Base-by-base conservation (phyloP, 2,888 invertebrate species). In the Sphecodes monilicornis region DNA sequence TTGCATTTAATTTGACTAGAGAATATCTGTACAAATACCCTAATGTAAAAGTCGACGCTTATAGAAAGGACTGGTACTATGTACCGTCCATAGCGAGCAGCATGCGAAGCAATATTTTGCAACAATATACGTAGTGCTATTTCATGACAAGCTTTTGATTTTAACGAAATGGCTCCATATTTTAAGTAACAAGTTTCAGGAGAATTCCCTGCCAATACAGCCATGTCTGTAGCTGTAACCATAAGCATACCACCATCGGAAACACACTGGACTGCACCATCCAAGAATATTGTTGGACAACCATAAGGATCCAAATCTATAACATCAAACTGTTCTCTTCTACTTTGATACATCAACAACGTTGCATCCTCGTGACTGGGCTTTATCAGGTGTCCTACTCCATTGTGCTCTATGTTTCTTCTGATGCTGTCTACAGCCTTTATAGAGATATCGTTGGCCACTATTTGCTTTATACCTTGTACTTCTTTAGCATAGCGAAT, bases 261-360 rank as follows among this genome's bases (percentile, higher is more conserved):
- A 0, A 98, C 95, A 82, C 97, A 96, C 94, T 98, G 98, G 0
- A 99, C 97, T 0, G 98, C 98, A 0, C 97, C 96, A 93, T 99
- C 99, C 0, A 99, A 95, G 95, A 99, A 99, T 64, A 97, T 96
- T 1, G 98, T 97, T 0, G 99, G 99, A 91, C 98, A 98, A 2
- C 99, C 99, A 90, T 99, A 99, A 0, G 99, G 99, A 95, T 99
- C 99, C 80, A 99, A 95, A 95, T 99, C 99, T 76, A 99, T 97
- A 0, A 97, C 98, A 92, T 99, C 97, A 94, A 99, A 99, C 60
- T 97, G 96, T 36, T 96, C 95, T 32, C 95, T 95, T 75, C 97
- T 96, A 91, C 97, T 97, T 90, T 97, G 96, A 92, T 98, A 98
- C 98, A 99, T 98, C 2, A 98, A 93, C 95, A 97, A 96, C 89